Percentiles rank a stretch among this genome's conserved stretches.
phyloP scores from a whole-genome alignment of 2,888 invertebrate genomes.

The Coleophora deauratella region DNA sequence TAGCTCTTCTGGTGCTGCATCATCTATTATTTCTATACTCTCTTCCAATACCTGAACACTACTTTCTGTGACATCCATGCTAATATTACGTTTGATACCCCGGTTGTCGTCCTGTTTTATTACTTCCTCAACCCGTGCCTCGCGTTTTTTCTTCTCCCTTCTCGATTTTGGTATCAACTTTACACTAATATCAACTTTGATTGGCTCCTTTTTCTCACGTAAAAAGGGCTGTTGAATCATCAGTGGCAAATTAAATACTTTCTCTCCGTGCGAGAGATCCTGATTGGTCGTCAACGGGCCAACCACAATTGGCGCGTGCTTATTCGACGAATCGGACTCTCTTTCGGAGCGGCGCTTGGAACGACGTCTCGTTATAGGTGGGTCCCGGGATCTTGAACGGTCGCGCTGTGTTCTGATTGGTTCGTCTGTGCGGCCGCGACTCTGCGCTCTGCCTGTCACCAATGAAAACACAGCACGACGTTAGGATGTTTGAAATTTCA shows the following conservation, averaged over 20 bases:
- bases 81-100: slow-evolving; percentile 55
- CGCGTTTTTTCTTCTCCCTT: slow-evolving; percentile 40
- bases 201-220: slow-evolving; percentile 79
- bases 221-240: slow-evolving; percentile 75
- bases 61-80: slow-evolving; percentile 58
- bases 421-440: slow-evolving; percentile 70
- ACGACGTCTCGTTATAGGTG: slow-evolving; percentile 44
- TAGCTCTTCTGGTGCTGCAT: slow-evolving; percentile 5
- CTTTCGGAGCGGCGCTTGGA: slow-evolving; percentile 66
- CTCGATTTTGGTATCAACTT: slow-evolving; percentile 79
- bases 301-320: slow-evolving; percentile 58
- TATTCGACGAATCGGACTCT: slow-evolving; percentile 76
- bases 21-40: slow-evolving; percentile 42
- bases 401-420: slow-evolving; percentile 75
- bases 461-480: slow-evolving; percentile 75
- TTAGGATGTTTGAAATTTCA: slow-evolving; percentile 41
- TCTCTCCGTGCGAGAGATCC: slow-evolving; percentile 65
- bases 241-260: slow-evolving; percentile 61
- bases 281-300: slow-evolving; percentile 68
- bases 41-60: slow-evolving; percentile 51
- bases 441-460: slow-evolving; percentile 73
- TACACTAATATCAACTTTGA: slow-evolving; percentile 85
- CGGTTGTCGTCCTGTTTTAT: slow-evolving; percentile 34
- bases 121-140: slow-evolving; percentile 43
- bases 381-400: slow-evolving; percentile 56